Percentiles rank a stretch among this genome's conserved stretches.
Evolutionary conservation across 2,113 vertebrate species (phyloP).

Genomic region (Pheucticus melanocephalus): DNA sequence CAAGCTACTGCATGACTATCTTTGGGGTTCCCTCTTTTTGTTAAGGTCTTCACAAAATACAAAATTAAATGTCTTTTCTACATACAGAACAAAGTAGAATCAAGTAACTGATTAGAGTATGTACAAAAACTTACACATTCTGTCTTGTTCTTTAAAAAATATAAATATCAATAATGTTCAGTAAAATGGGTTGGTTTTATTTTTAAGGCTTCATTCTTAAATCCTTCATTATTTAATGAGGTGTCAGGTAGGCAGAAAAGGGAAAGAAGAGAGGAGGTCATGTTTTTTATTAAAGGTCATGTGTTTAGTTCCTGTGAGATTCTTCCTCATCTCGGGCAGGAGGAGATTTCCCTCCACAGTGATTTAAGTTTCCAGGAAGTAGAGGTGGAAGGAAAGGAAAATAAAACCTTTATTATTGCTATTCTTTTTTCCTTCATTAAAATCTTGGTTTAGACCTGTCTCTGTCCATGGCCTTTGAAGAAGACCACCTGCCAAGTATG

Average conservation of each 20-base stretch:
- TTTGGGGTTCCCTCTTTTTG: constrained; percentile 72
- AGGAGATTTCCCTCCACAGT: neutral
- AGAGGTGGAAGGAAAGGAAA: constrained; percentile 28
- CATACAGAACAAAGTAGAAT: constrained; percentile 68
- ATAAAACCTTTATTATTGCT: constrained; percentile 19
- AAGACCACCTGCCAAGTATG: neutral
- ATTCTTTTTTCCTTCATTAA: constrained; percentile 18
- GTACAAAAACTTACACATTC: constrained; percentile 76
- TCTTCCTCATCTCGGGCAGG: neutral
- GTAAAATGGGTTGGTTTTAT: constrained; percentile 45
- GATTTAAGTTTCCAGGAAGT: constrained; percentile 17
- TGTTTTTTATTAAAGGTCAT: neutral
- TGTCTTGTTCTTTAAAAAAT: constrained; percentile 74
- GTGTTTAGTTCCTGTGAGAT: neutral
- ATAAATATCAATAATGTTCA: constrained; percentile 84
- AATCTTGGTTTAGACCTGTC: constrained; percentile 14
- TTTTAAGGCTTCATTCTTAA: constrained; percentile 72
- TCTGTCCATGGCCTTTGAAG: neutral
- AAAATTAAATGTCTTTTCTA: constrained; percentile 69
- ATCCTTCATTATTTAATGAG: constrained; percentile 60
- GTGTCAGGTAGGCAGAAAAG: neutral
- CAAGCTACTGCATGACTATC: constrained; percentile 52
- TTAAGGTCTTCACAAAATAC: constrained; percentile 70
- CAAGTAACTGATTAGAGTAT: constrained; percentile 73
- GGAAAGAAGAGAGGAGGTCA: neutral